Evolutionary conservation across 1,140 invertebrate genomes (phyloP).

Genomic region (Brachionus manjavacas): DNA sequence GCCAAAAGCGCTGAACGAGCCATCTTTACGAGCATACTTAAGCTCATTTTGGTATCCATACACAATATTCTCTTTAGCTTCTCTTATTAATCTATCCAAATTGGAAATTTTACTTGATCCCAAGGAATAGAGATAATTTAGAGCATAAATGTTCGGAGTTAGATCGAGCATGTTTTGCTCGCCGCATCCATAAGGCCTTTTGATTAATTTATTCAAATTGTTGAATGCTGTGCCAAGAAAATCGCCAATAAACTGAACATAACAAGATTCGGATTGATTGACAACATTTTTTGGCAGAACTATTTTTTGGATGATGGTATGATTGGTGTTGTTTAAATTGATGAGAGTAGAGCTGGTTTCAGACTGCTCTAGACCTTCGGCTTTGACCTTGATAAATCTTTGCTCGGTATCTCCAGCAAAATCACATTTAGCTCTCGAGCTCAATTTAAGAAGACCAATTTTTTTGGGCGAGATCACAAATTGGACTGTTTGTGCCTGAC

Average conservation of each 20-base stretch:
- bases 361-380: conserved; percentile 39
- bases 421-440: background rate
- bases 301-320: background rate
- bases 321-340: background rate
- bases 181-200: conserved; percentile 80
- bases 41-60: conserved; percentile 82
- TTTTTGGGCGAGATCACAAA: background rate
- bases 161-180: conserved; percentile 92
- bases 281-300: conserved; percentile 48
- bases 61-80: conserved; percentile 18
- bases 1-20: conserved; percentile 91
- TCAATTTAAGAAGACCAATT: conserved; percentile 9
- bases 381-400: conserved; percentile 24
- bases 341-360: background rate
- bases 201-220: conserved; percentile 63
- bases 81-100: background rate
- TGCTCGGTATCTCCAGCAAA: conserved; percentile 3
- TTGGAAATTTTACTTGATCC: background rate
- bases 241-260: conserved; percentile 48
- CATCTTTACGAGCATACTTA: conserved; percentile 79
- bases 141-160: conserved; percentile 78
- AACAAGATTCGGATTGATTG: conserved; percentile 45
- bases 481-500: background rate
- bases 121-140: conserved; percentile 66
- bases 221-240: conserved; percentile 50